Percentiles rank a stretch among this genome's conserved stretches.
Evolutionary conservation across 2,113 vertebrate genomes (phyloP).

Genomic region (Perca schrenkii): DNA sequence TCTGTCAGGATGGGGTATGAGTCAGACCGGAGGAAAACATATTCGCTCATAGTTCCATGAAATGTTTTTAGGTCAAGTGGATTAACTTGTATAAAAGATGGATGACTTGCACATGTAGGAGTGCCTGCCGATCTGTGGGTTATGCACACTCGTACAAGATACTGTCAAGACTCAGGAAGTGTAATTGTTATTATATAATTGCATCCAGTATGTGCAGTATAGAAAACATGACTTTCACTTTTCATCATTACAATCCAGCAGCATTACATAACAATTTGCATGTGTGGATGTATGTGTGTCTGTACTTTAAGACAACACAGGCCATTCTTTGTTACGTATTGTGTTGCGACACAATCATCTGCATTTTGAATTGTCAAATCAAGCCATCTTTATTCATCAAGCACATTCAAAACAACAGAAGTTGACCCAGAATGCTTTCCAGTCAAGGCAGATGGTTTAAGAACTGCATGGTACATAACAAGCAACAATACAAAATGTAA

Average conservation of each 20-base stretch:
- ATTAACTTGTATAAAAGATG: constrained; percentile 52
- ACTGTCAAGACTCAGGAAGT: background rate
- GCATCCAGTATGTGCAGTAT: background rate
- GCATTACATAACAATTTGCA: background rate
- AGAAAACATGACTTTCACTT: constrained; percentile 15
- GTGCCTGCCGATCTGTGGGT: constrained; percentile 3
- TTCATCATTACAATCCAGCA: background rate
- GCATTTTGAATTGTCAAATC: background rate
- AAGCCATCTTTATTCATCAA: background rate
- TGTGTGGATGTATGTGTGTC: background rate
- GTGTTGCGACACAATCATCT: background rate
- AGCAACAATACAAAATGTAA: no score
- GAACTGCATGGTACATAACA: no score
- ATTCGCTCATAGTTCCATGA: constrained; percentile 12
- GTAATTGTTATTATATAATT: background rate
- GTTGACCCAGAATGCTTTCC: no score
- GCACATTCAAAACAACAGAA: no score
- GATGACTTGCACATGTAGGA: constrained; percentile 42
- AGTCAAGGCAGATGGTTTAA: no score
- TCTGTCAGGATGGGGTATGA: constrained; percentile 41
- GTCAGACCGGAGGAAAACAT: constrained; percentile 42
- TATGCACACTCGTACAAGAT: background rate
- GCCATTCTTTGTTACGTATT: background rate
- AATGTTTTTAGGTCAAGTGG: constrained; percentile 62
- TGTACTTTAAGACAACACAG: background rate